Base-by-base conservation (phyloP, 2,113 vertebrate species). In the Antennarius striatus region DNA sequence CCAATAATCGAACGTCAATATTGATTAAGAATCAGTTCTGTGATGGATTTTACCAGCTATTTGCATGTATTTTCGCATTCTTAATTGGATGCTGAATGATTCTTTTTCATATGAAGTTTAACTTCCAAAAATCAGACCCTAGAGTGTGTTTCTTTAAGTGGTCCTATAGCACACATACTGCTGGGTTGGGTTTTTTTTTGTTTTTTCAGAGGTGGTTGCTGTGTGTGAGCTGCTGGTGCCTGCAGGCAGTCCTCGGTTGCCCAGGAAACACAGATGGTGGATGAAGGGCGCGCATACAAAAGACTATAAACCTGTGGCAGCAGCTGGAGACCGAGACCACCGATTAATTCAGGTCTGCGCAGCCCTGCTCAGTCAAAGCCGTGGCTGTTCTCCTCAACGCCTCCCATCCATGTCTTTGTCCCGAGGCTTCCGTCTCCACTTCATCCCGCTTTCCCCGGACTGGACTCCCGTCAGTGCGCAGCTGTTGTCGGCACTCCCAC, bases 221-320 rank as follows among this genome's bases (percentile, higher is more conserved):
- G 55, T 63, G 54, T 52, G n/a, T 42, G 39, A 52, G 56, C 64
- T 75, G 73, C 14, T 73, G 70, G 70, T 32, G 78, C 69, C 86
- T 80, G 78, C 74, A 84, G 80, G 76, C 85, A 56, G 60, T 71
- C 39, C 63, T 78, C 69, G 43, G 88, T 88, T 90, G 77, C 85
- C 86, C 60, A 16, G 87, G 86, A 83, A 86, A 91, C 87, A 69
- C 89, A 88, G 87, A 90, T 89, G 89, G 89, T 74, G 82, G 81
- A 86, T 86, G 82, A 78, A 74, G 81, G 81, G 73, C 69, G 64
- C 68, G 67, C 80, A 84, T 75, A 90, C 86, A 88, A 88, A 82
- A 55, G 83, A 82, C 54, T 73, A 22, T 80, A 86, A 86, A 89
- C 86, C 81, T 87, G 86, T 84, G 68, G 85, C 74, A 79, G 85